These are phyloP conservation scores for Ctenomys sociabilis DNA, from an alignment of 2,113 vertebrate species.

Conservation along the genomic window DNA sequence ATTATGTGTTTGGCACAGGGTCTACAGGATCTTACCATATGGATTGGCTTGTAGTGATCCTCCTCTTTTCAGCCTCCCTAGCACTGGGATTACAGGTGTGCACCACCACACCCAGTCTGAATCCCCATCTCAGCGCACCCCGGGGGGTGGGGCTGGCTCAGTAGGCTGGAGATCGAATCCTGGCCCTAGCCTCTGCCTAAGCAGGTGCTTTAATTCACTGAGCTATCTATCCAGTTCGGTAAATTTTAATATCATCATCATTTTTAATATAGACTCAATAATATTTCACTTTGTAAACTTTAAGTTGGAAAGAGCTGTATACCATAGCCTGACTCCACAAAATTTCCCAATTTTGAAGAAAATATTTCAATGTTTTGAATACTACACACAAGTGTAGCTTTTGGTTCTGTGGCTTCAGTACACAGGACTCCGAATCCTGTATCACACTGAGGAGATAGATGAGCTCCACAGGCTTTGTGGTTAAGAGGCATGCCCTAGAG, in stretches of 20 bases:
- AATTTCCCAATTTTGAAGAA: neutral
- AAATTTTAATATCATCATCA: neutral
- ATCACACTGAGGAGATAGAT: neutral
- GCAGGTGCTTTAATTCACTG: too few species aligned
- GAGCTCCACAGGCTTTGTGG: neutral
- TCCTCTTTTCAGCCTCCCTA: too few species aligned
- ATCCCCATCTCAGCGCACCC: too few species aligned
- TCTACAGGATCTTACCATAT: too few species aligned
- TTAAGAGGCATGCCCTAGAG: neutral
- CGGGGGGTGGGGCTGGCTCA: too few species aligned
- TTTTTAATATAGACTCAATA: neutral
- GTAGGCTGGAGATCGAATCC: too few species aligned
- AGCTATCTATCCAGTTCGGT: too few species aligned
- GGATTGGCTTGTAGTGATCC: too few species aligned
- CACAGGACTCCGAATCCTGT: neutral
- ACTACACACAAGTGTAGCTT: neutral
- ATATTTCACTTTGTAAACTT: neutral
- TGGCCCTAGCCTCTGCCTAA: too few species aligned
- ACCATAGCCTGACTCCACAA: neutral
- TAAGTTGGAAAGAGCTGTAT: neutral
- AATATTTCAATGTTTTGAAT: neutral
- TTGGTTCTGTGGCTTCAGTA: neutral
- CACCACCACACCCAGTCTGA: too few species aligned
- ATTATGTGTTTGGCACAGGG: too few species aligned
- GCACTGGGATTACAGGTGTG: too few species aligned